These are phyloP conservation scores for Elymnias hypermnestra DNA, from an alignment of 1,140 invertebrate genomes.

Conservation along the genomic window DNA sequence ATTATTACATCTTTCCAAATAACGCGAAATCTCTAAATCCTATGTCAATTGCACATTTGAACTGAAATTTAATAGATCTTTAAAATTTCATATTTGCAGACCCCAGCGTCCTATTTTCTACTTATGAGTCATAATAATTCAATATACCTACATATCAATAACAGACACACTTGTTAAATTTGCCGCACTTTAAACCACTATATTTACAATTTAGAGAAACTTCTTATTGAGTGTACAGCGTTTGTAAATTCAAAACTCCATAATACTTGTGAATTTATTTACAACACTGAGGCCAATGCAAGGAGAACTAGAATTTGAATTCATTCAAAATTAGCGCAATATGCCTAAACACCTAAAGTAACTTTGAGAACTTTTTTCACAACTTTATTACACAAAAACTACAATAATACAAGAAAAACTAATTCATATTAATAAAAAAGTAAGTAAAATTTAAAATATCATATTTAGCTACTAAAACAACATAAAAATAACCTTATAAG, in stretches of 20 bases:
- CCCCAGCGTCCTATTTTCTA: no score
- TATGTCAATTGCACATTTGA: no score
- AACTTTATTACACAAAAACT: slow-evolving; percentile 7
- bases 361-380: slow-evolving; percentile 3
- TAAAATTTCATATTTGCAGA: no score
- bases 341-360: not conserved
- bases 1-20: no score
- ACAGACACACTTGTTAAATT: slow-evolving; percentile 32
- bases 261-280: not conserved
- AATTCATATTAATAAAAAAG: no score
- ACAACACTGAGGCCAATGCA: not conserved
- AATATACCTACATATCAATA: no score
- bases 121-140: no score
- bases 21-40: no score
- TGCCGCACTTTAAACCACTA: slow-evolving; percentile 30
- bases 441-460: no score
- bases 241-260: not conserved
- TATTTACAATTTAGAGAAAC: not conserved
- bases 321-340: not conserved
- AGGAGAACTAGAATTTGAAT: not conserved
- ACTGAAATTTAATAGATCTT: no score
- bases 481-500: slow-evolving; percentile 53
- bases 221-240: not conserved
- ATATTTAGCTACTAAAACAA: no score
- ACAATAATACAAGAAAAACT: not conserved